These are phyloP conservation scores for Mamestra configurata DNA, from an alignment of 1,140 invertebrate genomes.

Conservation along the genomic window DNA sequence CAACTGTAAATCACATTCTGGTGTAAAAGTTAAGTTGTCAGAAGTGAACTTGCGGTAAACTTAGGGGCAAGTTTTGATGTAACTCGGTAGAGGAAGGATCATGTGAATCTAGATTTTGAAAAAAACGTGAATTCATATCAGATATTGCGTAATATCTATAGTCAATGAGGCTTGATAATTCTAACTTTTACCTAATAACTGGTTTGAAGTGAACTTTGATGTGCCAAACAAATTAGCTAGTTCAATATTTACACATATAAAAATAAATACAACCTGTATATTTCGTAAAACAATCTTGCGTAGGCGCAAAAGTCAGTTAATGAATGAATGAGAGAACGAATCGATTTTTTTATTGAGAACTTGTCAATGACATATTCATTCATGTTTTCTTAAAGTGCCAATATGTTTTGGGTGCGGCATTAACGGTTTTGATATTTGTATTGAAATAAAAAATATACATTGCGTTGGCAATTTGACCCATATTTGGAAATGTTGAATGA, in stretches of 20 bases:
- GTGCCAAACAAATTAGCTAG: background rate
- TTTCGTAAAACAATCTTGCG: constrained; percentile 24
- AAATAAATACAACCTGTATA: constrained; percentile 19
- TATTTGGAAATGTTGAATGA: constrained; percentile 29
- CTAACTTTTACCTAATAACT: background rate
- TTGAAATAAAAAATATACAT: constrained; percentile 21
- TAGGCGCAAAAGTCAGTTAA: constrained; percentile 44
- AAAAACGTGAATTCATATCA: no score
- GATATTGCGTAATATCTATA: background rate
- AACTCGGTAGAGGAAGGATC: background rate
- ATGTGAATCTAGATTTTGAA: background rate
- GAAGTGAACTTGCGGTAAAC: background rate
- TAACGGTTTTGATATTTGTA: constrained; percentile 23
- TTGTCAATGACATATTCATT: constrained; percentile 46
- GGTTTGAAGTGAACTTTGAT: background rate
- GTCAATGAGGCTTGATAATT: background rate
- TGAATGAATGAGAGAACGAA: constrained; percentile 35
- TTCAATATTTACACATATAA: background rate
- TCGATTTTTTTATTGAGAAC: constrained; percentile 35
- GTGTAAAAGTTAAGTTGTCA: background rate
- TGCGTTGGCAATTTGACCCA: constrained; percentile 5
- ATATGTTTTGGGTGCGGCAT: constrained; percentile 32
- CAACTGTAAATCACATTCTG: background rate
- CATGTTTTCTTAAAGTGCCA: constrained; percentile 32
- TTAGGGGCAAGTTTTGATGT: background rate